Evolutionary conservation across 2,797 vertebrate genomes (phyloP).

Genomic region (Enteromius afrohamiltoni): DNA sequence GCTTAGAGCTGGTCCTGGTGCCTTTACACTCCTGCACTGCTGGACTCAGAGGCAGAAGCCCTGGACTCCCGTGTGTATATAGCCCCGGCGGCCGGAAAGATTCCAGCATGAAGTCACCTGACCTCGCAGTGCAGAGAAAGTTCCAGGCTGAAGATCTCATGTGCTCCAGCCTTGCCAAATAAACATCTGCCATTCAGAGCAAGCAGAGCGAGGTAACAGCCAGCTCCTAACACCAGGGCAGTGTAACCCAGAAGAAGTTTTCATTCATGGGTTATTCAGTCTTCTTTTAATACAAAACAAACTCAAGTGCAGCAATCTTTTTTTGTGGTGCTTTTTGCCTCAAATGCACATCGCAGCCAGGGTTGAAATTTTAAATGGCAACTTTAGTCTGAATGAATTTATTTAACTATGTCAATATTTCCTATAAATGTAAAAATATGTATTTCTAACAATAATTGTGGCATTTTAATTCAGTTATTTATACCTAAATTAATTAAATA

Average conservation of each 20-base stretch:
- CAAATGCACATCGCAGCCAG: background rate
- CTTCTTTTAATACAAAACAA: background rate
- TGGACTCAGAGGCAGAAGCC: slow-evolving; percentile 68
- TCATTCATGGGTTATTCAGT: background rate
- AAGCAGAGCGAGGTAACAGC: background rate
- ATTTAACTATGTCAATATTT: background rate
- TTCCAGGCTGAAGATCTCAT: slow-evolving; percentile 68
- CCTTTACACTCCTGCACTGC: slow-evolving; percentile 62
- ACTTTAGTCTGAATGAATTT: background rate
- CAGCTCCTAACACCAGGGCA: background rate
- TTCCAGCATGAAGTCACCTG: slow-evolving; percentile 74
- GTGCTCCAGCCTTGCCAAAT: slow-evolving; percentile 25
- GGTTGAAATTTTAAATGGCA: no score
- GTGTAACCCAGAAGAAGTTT: background rate
- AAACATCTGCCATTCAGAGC: slow-evolving; percentile 23
- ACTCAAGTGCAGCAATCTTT: background rate
- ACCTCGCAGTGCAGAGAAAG: slow-evolving; percentile 70
- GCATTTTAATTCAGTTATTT: no score
- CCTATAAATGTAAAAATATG: background rate
- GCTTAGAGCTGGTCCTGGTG: slow-evolving; percentile 58
- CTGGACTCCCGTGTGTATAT: slow-evolving; percentile 68
- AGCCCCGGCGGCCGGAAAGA: slow-evolving; percentile 62
- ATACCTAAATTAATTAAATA: background rate
- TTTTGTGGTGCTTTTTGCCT: background rate
- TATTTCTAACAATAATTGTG: background rate